These are phyloP conservation scores for Cyclargus thomasi DNA, from an alignment of 1,140 invertebrate species.

Conservation along the genomic window DNA sequence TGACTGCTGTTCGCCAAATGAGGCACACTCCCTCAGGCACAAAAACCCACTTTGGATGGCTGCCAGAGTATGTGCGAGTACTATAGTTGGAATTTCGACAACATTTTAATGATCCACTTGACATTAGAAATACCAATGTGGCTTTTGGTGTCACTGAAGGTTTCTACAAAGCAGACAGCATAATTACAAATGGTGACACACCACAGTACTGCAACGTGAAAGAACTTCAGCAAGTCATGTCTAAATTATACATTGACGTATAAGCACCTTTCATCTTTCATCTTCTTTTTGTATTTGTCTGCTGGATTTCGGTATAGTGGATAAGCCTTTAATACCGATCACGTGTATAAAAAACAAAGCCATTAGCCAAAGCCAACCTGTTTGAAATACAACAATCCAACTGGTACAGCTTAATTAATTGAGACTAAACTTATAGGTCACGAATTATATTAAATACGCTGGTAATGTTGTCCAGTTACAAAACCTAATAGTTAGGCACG, in stretches of 20 bases:
- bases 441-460: neutral
- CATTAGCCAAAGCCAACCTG: neutral
- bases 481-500: neutral
- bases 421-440: neutral
- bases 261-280: too few relatives aligned
- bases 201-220: too few relatives aligned
- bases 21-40: slow-evolving; percentile 57
- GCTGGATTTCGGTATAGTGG: too few relatives aligned
- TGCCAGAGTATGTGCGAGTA: slow-evolving; percentile 32
- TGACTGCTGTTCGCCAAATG: slow-evolving; percentile 59
- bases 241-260: too few relatives aligned
- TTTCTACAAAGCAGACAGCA: neutral
- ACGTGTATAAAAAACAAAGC: neutral
- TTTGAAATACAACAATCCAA: neutral
- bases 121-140: neutral
- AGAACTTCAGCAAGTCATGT: neutral
- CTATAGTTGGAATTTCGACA: slow-evolving; percentile 22
- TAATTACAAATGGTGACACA: neutral
- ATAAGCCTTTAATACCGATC: neutral
- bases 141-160: neutral
- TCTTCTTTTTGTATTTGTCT: too few relatives aligned
- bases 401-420: neutral
- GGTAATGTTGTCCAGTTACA: neutral
- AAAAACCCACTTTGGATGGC: slow-evolving; percentile 40
- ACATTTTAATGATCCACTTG: slow-evolving; percentile 1